Evolutionary conservation across 2,797 vertebrate genomes (phyloP).

Genomic region (Protosalanx chinensis): DNA sequence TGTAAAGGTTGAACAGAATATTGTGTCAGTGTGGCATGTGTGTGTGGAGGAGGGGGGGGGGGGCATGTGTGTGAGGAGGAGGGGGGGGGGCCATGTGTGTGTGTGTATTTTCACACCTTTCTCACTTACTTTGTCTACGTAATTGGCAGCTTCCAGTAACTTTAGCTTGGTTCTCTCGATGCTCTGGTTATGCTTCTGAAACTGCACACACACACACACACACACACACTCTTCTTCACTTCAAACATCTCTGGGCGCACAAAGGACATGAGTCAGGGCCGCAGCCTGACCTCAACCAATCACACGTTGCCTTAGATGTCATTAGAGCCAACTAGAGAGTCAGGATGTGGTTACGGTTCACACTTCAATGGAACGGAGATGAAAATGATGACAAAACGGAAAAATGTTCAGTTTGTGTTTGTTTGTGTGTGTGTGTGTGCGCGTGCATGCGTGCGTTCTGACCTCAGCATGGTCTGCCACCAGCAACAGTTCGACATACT

Average conservation of each 20-base stretch:
- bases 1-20: not conserved
- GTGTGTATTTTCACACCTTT: not conserved
- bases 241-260: not conserved
- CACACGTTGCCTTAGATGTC: not conserved
- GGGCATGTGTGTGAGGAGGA: not conserved
- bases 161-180: constrained; percentile 79
- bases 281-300: constrained; percentile 4
- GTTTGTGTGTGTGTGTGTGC: not conserved
- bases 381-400: not conserved
- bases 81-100: not conserved
- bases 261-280: constrained; percentile 28
- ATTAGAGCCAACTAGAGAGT: too few species aligned
- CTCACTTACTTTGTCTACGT: constrained; percentile 90
- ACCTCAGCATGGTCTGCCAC: constrained; percentile 96
- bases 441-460: constrained; percentile 44
- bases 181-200: constrained; percentile 78
- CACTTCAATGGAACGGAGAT: not conserved
- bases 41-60: not conserved
- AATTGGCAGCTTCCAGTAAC: constrained; percentile 89
- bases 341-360: constrained; percentile 1
- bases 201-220: constrained; percentile 70
- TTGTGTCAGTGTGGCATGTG: not conserved
- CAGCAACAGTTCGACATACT: constrained; percentile 92
- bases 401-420: not conserved
- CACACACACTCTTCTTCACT: constrained; percentile 4